These are phyloP conservation scores for Carollia perspicillata DNA, from an alignment of 2,113 vertebrate genomes.

Conservation along the genomic window DNA sequence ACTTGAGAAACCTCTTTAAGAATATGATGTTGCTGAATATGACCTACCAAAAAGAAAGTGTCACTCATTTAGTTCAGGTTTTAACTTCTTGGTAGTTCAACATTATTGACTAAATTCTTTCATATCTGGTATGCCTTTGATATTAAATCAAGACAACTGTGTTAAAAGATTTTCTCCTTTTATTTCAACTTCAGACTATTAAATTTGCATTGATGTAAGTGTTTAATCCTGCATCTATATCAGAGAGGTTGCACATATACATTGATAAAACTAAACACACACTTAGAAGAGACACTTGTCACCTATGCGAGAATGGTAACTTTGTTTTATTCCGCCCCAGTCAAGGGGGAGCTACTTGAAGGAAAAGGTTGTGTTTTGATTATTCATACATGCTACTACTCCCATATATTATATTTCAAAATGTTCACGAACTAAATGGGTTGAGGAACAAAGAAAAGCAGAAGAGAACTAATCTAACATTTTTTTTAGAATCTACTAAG, in stretches of 20 bases:
- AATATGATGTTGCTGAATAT: background rate
- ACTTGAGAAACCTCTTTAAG: background rate
- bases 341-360: background rate
- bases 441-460: background rate
- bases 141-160: background rate
- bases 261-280: background rate
- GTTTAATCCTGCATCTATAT: background rate
- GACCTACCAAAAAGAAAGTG: background rate
- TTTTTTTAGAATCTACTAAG: background rate
- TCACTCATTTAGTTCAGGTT: background rate
- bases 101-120: background rate
- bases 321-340: background rate
- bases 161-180: conserved; percentile 12
- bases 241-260: background rate
- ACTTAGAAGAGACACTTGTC: background rate
- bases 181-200: background rate
- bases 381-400: background rate
- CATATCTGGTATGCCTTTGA: background rate
- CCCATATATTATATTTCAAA: background rate
- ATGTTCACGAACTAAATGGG: background rate
- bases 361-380: background rate
- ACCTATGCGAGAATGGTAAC: background rate
- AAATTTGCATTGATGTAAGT: background rate
- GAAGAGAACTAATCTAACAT: background rate
- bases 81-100: conserved; percentile 2